Percentiles rank a stretch among this genome's conserved stretches.
Conservation (phyloP, 64 coral and sea anemone genomes). For the Stichodactyla helianthus region DNA sequence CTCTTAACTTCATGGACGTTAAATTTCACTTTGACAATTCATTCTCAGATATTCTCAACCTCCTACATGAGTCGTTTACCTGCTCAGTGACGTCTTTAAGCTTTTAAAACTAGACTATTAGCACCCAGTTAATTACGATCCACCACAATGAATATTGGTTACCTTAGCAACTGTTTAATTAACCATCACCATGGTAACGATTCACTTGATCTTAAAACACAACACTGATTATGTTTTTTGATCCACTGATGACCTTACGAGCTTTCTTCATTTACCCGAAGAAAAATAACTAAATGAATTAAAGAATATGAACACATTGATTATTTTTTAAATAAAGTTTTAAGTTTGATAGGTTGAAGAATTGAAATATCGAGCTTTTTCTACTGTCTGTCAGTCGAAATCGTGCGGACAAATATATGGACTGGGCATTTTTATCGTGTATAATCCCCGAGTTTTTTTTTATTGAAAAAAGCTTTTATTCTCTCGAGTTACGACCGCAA, state of each 20-base stretch:
- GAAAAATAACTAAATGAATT: not conserved
- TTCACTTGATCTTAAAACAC: not conserved
- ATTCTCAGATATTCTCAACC: too few species aligned
- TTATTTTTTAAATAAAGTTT: not conserved
- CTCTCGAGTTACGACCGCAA: not conserved
- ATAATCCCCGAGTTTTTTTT: not conserved
- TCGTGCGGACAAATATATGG: too few species aligned
- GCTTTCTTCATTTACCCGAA: not conserved
- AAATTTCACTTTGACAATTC: too few species aligned
- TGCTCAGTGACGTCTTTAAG: not conserved
- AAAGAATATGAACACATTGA: not conserved
- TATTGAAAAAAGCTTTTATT: not conserved
- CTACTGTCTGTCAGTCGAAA: too few species aligned
- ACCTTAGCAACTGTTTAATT: conserved; percentile 4
- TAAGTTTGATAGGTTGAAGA: not conserved
- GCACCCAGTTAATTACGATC: not conserved
- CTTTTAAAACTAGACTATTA: not conserved
- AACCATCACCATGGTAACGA: not conserved
- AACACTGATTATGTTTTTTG: not conserved
- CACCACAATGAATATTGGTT: not conserved
- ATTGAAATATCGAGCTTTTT: not conserved
- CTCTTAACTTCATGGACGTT: too few species aligned
- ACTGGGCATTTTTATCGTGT: not conserved
- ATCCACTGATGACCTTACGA: not conserved
- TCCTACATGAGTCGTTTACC: too few species aligned